Evolutionary conservation across 2,888 invertebrate species (phyloP).

Genomic region (Ophioninae sp.): DNA sequence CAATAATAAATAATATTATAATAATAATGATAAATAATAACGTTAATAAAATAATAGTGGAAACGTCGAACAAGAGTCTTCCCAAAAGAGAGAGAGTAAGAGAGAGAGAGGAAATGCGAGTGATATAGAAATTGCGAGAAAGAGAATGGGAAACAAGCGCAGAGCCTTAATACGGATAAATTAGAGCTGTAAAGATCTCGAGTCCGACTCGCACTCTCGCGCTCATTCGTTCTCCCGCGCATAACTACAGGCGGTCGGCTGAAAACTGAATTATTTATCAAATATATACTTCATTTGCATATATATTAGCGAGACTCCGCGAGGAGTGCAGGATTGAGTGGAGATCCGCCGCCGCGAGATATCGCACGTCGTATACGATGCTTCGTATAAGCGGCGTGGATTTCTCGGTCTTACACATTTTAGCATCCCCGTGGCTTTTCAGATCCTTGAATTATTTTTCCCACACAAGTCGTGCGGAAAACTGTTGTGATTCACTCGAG

Average conservation of each 20-base stretch:
- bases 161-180: constrained; percentile 64
- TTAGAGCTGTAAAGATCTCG: constrained; percentile 63
- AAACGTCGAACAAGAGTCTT: too few relatives aligned
- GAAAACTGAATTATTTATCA: constrained; percentile 72
- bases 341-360: constrained; percentile 1
- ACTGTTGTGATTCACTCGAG: neutral
- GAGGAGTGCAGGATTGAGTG: constrained; percentile 28
- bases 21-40: too few relatives aligned
- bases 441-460: neutral
- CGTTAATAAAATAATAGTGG: too few relatives aligned
- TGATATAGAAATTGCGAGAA: neutral
- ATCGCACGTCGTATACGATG: constrained; percentile 1
- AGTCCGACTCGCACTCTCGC: constrained; percentile 46
- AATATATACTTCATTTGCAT: constrained; percentile 70
- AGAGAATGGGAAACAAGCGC: neutral
- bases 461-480: neutral
- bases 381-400: constrained; percentile 13
- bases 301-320: constrained; percentile 67
- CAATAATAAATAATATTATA: too few relatives aligned
- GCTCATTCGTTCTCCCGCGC: constrained; percentile 46
- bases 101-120: neutral
- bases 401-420: neutral
- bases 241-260: constrained; percentile 62
- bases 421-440: neutral
- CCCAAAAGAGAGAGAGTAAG: neutral